Conservation (phyloP, 1,140 invertebrate genomes). For the Musca vetustissima region DNA sequence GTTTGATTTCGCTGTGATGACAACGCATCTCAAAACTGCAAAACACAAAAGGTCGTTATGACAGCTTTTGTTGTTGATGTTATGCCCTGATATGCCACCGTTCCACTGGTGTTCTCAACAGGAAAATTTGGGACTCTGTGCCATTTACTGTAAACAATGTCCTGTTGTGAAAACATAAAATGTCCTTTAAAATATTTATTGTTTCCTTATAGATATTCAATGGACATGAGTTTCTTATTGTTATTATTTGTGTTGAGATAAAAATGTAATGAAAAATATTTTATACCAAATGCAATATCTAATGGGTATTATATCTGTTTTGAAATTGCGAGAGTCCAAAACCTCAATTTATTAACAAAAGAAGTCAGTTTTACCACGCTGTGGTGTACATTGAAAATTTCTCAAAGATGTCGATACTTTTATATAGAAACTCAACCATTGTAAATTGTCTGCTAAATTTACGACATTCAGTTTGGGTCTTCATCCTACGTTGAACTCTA, state of each 20-base stretch:
- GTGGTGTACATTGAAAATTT: too few relatives aligned
- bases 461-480: too few relatives aligned
- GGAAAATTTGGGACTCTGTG: not conserved
- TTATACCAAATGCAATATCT: too few relatives aligned
- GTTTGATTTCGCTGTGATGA: not conserved
- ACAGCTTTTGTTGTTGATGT: conserved; percentile 21
- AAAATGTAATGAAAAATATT: not conserved
- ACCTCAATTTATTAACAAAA: too few relatives aligned
- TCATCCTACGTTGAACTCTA: too few relatives aligned
- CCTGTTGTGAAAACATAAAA: conserved; percentile 18
- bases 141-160: conserved; percentile 1
- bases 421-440: too few relatives aligned
- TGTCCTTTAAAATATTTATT: not conserved
- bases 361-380: too few relatives aligned
- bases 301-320: too few relatives aligned
- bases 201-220: not conserved
- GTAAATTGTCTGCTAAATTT: too few relatives aligned
- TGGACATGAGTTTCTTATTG: not conserved
- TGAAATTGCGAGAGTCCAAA: too few relatives aligned
- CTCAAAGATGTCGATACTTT: too few relatives aligned
- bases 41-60: conserved; percentile 21
- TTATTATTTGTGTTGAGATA: not conserved
- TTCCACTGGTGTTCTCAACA: too few relatives aligned
- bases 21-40: not conserved
- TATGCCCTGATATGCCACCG: not conserved